Evolutionary conservation across 2,113 vertebrate genomes (phyloP).

Genomic region (Corythoichthys haematopterus): DNA sequence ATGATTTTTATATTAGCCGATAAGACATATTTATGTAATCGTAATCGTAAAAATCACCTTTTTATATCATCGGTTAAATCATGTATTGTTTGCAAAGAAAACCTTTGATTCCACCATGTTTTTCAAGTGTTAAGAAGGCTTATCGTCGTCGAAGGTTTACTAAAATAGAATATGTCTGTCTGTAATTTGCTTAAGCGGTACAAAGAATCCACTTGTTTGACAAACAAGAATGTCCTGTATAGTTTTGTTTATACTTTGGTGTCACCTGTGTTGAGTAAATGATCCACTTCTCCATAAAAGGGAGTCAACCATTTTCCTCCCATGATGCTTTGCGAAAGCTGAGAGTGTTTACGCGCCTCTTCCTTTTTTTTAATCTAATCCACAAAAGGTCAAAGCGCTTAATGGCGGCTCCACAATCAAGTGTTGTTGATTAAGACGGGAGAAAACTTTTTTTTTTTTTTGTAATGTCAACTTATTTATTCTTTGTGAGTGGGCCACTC

Average conservation of each 20-base stretch:
- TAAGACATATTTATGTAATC: too few species aligned
- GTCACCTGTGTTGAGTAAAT: background rate
- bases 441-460: background rate
- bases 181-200: background rate
- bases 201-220: background rate
- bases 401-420: constrained; percentile 57
- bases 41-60: too few species aligned
- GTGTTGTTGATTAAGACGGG: constrained; percentile 14
- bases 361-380: constrained; percentile 32
- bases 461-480: constrained; percentile 7
- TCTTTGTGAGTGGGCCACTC: constrained; percentile 1
- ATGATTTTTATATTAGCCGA: too few species aligned
- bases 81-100: too few species aligned
- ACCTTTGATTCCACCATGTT: too few species aligned
- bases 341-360: background rate
- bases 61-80: too few species aligned
- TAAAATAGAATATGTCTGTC: too few species aligned
- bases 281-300: background rate
- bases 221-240: background rate
- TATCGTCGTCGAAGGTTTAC: too few species aligned
- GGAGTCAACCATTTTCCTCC: constrained; percentile 1
- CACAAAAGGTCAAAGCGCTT: constrained; percentile 61
- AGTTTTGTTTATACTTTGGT: background rate
- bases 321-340: constrained; percentile 12
- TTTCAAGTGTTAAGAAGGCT: too few species aligned